These are phyloP conservation scores for Saguinus midas DNA, from an alignment of 2,113 vertebrate genomes.

Conservation along the genomic window DNA sequence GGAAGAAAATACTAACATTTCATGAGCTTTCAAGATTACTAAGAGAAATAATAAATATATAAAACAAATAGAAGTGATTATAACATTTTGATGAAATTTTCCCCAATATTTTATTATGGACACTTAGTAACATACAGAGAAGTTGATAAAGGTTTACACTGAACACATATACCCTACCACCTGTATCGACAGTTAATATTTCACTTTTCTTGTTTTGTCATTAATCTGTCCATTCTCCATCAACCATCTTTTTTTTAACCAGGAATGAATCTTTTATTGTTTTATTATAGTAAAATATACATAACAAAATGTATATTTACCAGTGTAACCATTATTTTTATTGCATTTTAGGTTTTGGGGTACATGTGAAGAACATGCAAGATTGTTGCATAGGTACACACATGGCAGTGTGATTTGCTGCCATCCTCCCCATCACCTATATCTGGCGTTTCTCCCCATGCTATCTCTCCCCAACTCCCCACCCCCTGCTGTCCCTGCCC, in stretches of 20 bases:
- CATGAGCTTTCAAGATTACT: background rate
- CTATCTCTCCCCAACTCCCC: too few species aligned
- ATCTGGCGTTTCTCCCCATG: too few species aligned
- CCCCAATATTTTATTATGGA: background rate
- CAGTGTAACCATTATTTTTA: background rate
- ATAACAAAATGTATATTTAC: background rate
- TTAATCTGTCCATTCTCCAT: background rate
- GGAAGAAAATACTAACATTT: background rate
- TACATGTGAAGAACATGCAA: too few species aligned
- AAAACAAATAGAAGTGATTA: constrained; percentile 7
- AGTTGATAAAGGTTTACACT: background rate
- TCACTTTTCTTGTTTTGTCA: background rate
- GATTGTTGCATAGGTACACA: too few species aligned
- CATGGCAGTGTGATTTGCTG: too few species aligned
- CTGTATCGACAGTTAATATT: background rate
- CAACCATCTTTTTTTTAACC: background rate
- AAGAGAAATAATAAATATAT: background rate
- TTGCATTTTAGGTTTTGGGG: too few species aligned
- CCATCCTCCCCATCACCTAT: too few species aligned
- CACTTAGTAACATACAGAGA: background rate
- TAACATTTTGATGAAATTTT: background rate
- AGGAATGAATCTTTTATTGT: background rate
- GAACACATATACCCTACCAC: background rate
- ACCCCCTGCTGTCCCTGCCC: too few species aligned
- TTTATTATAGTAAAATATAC: background rate